These are phyloP conservation scores for Aldrovandia affinis DNA, from an alignment of 2,797 vertebrate species.

Conservation along the genomic window DNA sequence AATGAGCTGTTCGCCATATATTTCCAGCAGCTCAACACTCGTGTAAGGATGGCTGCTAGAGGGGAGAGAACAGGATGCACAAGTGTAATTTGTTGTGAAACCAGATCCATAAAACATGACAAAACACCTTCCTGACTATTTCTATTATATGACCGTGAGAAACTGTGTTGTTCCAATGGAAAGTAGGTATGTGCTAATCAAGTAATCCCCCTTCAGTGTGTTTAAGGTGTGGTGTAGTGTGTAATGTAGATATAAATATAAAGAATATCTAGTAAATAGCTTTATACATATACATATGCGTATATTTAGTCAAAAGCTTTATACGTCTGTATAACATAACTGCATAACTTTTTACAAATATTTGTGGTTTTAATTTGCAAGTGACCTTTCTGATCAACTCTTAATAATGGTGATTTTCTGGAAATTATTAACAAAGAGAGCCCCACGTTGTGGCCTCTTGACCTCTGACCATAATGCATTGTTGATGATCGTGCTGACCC, in stretches of 20 bases:
- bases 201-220: neutral
- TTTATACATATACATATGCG: too few relatives aligned
- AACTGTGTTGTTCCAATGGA: neutral
- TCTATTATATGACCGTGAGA: neutral
- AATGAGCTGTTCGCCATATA: neutral
- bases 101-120: neutral
- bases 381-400: neutral
- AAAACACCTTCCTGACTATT: neutral
- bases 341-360: neutral
- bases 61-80: neutral
- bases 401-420: slow-evolving; percentile 31
- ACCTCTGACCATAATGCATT: slow-evolving; percentile 46
- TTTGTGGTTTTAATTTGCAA: too few relatives aligned
- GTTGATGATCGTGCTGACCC: slow-evolving; percentile 56
- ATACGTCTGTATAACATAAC: too few relatives aligned
- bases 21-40: neutral
- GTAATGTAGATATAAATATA: too few relatives aligned
- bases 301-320: too few relatives aligned
- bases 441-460: slow-evolving; percentile 37
- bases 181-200: neutral
- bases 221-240: neutral
- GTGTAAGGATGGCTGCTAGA: neutral
- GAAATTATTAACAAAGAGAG: slow-evolving; percentile 49
- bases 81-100: neutral
- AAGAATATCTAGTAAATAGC: too few relatives aligned